A percentile compares a stretch with the other conserved stretches of the same genome.
phyloP scores from a whole-genome alignment of 2,888 invertebrate species.

The Coelopa pilipes region DNA sequence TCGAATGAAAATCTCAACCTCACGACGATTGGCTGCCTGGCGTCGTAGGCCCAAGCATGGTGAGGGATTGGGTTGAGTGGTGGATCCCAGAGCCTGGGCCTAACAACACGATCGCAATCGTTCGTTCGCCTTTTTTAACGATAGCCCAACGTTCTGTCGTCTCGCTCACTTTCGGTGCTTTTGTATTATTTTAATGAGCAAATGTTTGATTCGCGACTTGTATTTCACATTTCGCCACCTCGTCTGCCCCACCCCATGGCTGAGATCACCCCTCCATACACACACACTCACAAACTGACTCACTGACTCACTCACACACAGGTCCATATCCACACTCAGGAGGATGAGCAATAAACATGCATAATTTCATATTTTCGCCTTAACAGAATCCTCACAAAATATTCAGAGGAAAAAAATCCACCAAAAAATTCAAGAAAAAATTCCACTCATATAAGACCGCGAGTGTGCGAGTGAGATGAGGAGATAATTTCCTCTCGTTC shows the following conservation, averaged over 20 bases:
- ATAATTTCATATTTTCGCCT: constrained; percentile 32
- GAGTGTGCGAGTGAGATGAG: constrained; percentile 40
- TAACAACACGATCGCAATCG: constrained; percentile 7
- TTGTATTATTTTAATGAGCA: constrained; percentile 21
- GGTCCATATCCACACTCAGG: not conserved
- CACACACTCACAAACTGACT: not conserved
- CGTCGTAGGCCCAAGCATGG: not conserved
- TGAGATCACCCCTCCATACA: not conserved
- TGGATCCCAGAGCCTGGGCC: too few species aligned
- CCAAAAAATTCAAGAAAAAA: constrained; percentile 40
- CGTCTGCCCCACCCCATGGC: not conserved
- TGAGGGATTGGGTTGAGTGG: not conserved
- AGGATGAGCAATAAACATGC: constrained; percentile 38
- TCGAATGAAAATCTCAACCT: not conserved
- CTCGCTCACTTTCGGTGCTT: not conserved
- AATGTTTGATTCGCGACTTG: constrained; percentile 7
- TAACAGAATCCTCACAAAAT: constrained; percentile 48
- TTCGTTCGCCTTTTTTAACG: not conserved
- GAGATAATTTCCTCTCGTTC: not conserved
- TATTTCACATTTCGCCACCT: not conserved
- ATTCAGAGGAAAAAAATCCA: too few species aligned
- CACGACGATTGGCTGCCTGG: not conserved
- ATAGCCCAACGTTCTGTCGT: too few species aligned
- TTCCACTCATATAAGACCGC: constrained; percentile 19
- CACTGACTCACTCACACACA: too few species aligned